Base-by-base conservation (phyloP, 2,797 vertebrate genomes). In the Chelon labrosus region DNA sequence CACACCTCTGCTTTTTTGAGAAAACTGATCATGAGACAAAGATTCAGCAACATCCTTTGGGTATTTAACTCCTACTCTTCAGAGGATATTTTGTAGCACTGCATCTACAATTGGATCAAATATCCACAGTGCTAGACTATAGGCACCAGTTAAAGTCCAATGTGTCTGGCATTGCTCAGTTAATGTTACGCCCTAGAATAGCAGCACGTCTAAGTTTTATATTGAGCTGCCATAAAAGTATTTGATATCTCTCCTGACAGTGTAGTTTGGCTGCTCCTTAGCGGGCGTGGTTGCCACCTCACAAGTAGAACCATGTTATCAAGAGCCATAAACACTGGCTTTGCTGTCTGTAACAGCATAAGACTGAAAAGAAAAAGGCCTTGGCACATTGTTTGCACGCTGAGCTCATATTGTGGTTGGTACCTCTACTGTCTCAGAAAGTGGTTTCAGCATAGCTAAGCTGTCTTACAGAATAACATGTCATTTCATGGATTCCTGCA, bases 151-250 rank as follows among this genome's bases (percentile, higher is more conserved):
- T 75, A 41, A 25, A 70, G 27, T 51, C 38, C 5, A 16, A 25
- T 63, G 56, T 66, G 64, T 60, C 46, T 65, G 46, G 2, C 20
- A 50, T 39, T 56, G 17, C 64, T 70, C 17, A 52, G 49, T 70
- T 54, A 41, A 57, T 73, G 46, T 77, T 71, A 13, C 35, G 0
- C 14, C 62, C 31, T 60, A 64, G 70, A 82, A 79, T 52, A 35
- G 58, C 53, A 70, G 56, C 52, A 11, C 47, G 13, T 16, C 14
- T 1, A 57, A 52, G 37, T 52, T 65, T 54, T 41, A 35, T 63
- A 35, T 53, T 53, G 16, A 2, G 16, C 16, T n/a, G 44, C 42
- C 14, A 16, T 14, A 1, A 59, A 49, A 38, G 16, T 38, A 61
- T 31, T 39, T 25, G 11, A 53, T 38, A 49, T 57, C 31, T 39